Conservation (phyloP, 2,113 vertebrate species). For the Pagrus major region DNA sequence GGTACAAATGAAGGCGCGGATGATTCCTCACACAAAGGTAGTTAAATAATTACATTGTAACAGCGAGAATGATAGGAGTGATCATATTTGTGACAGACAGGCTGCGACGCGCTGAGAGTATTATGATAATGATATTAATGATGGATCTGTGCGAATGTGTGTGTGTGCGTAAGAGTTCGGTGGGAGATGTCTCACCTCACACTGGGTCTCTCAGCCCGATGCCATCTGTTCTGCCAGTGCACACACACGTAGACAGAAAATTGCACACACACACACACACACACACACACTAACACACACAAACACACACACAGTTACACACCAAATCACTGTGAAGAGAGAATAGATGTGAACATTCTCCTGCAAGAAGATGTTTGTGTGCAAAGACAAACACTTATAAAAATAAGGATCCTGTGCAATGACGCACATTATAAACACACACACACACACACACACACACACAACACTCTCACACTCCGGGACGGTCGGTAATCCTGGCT, state of each 20-base stretch:
- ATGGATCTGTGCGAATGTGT: constrained; percentile 71
- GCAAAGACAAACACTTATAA: constrained; percentile 8
- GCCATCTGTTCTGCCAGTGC: constrained; percentile 82
- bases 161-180: constrained; percentile 71
- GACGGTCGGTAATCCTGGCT: constrained; percentile 70
- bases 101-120: constrained; percentile 69
- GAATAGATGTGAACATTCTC: constrained; percentile 14
- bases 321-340: background rate
- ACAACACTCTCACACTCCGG: constrained; percentile 12
- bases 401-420: constrained; percentile 13
- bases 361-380: constrained; percentile 17
- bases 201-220: constrained; percentile 77
- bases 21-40: constrained; percentile 58
- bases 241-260: background rate
- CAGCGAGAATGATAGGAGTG: constrained; percentile 70
- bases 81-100: constrained; percentile 77
- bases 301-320: background rate
- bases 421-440: background rate
- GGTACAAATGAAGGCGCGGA: constrained; percentile 55
- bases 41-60: constrained; percentile 72
- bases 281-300: constrained; percentile 1
- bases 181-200: constrained; percentile 78
- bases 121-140: constrained; percentile 83
- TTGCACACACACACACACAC: background rate
- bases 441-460: background rate